Conservation (phyloP, 2,797 vertebrate species). For the Sphaeramia orbicularis region DNA sequence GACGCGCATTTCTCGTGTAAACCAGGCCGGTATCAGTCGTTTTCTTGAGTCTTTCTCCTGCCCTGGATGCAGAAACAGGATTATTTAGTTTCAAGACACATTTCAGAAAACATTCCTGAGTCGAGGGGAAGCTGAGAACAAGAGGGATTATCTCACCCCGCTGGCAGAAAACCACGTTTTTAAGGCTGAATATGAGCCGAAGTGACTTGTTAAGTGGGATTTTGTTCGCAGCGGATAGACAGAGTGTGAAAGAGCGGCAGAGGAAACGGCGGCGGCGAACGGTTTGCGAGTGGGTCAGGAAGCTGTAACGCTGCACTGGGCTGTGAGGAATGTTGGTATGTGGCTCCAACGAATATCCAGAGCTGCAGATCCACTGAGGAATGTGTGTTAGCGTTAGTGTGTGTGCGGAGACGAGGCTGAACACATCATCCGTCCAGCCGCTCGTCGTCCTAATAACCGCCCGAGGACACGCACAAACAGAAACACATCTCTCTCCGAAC, state of each 20-base stretch:
- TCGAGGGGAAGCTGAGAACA: constrained; percentile 43
- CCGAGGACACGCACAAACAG: constrained; percentile 47
- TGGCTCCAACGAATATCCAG: constrained; percentile 63
- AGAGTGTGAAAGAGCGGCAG: constrained; percentile 33
- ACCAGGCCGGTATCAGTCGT: neutral
- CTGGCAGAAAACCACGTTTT: constrained; percentile 22
- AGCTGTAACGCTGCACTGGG: constrained; percentile 65
- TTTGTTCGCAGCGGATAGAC: constrained; percentile 40
- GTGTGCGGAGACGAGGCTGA: constrained; percentile 35
- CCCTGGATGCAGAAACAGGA: constrained; percentile 41
- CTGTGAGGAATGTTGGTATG: constrained; percentile 76
- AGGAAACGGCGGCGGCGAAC: constrained; percentile 37
- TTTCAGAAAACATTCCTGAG: constrained; percentile 51
- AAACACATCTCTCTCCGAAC: constrained; percentile 30
- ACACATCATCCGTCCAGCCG: constrained; percentile 49
- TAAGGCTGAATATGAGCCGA: constrained; percentile 40
- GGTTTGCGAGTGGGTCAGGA: constrained; percentile 57
- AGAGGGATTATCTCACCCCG: constrained; percentile 54
- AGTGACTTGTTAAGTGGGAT: constrained; percentile 63
- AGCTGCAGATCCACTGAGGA: constrained; percentile 69
- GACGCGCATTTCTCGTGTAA: neutral
- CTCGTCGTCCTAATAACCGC: constrained; percentile 51
- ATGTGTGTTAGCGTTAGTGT: constrained; percentile 57
- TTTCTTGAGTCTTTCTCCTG: constrained; percentile 7
- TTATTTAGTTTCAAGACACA: constrained; percentile 37